A percentile compares a stretch with the other conserved stretches of the same genome.
Evolutionary conservation across 2,113 vertebrate genomes (phyloP).

Genomic region (Gadus macrocephalus): DNA sequence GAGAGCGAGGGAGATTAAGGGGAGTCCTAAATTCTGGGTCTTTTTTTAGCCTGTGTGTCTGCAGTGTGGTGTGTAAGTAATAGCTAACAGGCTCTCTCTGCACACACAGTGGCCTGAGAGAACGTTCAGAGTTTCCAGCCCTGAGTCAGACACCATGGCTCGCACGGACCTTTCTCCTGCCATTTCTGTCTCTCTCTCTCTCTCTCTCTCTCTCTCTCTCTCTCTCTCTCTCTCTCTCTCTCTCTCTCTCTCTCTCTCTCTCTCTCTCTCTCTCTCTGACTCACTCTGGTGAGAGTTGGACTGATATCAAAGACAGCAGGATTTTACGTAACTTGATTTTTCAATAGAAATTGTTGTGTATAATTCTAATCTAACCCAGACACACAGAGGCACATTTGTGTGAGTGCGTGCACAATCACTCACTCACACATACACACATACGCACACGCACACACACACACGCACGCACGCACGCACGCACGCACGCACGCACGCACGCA

Average conservation of each 20-base stretch:
- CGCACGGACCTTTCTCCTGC: conserved; percentile 18
- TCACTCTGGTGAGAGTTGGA: conserved; percentile 9
- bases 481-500: too few species aligned
- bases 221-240: background rate
- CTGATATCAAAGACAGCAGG: conserved; percentile 27
- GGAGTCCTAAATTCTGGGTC: conserved; percentile 26
- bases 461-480: too few species aligned
- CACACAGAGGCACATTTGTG: too few species aligned
- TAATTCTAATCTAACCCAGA: too few species aligned
- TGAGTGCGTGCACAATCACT: too few species aligned
- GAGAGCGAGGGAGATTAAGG: conserved; percentile 13
- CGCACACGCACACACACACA: too few species aligned
- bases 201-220: conserved; percentile 1
- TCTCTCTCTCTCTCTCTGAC: conserved; percentile 4
- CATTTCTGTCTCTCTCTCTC: conserved; percentile 10
- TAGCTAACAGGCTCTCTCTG: conserved; percentile 69
- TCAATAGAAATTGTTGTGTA: conserved; percentile 16
- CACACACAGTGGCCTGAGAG: conserved; percentile 62
- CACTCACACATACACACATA: too few species aligned
- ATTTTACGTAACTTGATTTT: conserved; percentile 30
- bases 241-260: background rate
- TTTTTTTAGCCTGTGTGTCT: conserved; percentile 61
- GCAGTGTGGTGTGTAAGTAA: conserved; percentile 56
- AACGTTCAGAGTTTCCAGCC: conserved; percentile 76
- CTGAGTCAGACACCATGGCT: conserved; percentile 54